A percentile compares a stretch with the other conserved stretches of the same genome.
Conservation (phyloP, 2,888 invertebrate species). For the Phymatocera aterrima region DNA sequence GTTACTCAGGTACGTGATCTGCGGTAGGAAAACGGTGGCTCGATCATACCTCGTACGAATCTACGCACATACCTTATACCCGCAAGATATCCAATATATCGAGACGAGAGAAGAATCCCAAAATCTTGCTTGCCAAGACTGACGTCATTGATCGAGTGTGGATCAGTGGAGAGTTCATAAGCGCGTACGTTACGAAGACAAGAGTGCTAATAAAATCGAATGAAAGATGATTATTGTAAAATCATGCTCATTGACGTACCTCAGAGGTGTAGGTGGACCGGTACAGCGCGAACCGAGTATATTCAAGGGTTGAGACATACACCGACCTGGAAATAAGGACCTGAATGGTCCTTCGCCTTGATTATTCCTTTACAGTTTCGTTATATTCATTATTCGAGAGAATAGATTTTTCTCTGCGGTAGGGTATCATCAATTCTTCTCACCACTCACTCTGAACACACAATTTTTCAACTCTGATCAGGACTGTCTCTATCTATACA, state of each 20-base stretch:
- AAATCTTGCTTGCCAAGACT: slow-evolving; percentile 24
- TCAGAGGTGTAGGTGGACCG: slow-evolving; percentile 67
- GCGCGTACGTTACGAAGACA: slow-evolving; percentile 25
- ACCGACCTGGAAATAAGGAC: slow-evolving; percentile 63
- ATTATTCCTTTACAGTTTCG: slow-evolving; percentile 39
- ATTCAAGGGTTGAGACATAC: slow-evolving; percentile 64
- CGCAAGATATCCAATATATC: slow-evolving; percentile 18
- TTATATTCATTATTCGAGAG: not conserved
- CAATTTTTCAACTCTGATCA: slow-evolving; percentile 14
- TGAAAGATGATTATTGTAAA: not conserved
- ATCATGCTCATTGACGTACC: slow-evolving; percentile 54
- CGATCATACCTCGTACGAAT: slow-evolving; percentile 9
- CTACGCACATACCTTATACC: not conserved
- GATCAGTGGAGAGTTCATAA: slow-evolving; percentile 50
- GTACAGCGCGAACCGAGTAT: slow-evolving; percentile 62
- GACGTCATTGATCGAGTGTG: slow-evolving; percentile 48
- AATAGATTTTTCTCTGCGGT: not conserved
- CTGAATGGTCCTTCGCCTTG: slow-evolving; percentile 55
- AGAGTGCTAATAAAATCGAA: not conserved
- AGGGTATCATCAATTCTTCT: slow-evolving; percentile 26
- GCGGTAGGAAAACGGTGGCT: not conserved
- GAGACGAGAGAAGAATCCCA: not conserved
- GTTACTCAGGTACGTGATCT: slow-evolving; percentile 2
- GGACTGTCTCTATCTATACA: not conserved
- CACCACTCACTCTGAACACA: not conserved